Base-by-base conservation (phyloP, 2,888 invertebrate genomes). In the Tachina fera region DNA sequence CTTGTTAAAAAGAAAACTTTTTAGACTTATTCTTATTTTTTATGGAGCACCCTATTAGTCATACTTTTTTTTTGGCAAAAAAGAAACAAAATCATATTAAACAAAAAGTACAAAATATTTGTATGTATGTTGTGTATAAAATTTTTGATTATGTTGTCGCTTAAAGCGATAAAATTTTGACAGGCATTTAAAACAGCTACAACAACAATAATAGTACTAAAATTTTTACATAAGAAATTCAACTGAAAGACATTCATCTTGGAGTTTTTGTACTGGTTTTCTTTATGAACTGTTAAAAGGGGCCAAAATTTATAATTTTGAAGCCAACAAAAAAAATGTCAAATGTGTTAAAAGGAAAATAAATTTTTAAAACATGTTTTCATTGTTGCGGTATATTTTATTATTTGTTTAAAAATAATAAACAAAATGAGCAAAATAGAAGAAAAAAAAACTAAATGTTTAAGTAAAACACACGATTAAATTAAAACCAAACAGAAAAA, bases 91-190 rank as follows among this genome's bases (percentile, higher is more conserved):
- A 72, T 49, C 53, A 53, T 31, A 49, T 14, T 49, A 49, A 47
- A 51, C 11, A 65, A 68, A 47, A 47, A 67, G n/a, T 8, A 39
- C 53, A 65, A 53, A 70, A 53, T 70, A 70, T 70, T 56, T 56
- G 47, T 60, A 56, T 49, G 9, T 31, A 63, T 31, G 31, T 31
- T 31, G 31, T 31, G 31, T 31, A 31, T 31, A 43, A 76, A 45
- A 78, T 78, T 80, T 76, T 81, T 86, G 86, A 86, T 86, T 86
- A 86, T 84, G 86, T 86, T 86, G 86, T 86, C 74, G 86, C 86
- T 86, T 68, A 49, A 72, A 87, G 87, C 77, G 81, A 84, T 87
- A 87, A 87, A 82, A 84, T 78, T 86, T 87, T 87, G 87, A 87
- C 87, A 87, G 79, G 67, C 86, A 84, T 84, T 87, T 86, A 65